Evolutionary conservation across 2,797 vertebrate genomes (phyloP).

Genomic region (Scomberomorus guttatus): DNA sequence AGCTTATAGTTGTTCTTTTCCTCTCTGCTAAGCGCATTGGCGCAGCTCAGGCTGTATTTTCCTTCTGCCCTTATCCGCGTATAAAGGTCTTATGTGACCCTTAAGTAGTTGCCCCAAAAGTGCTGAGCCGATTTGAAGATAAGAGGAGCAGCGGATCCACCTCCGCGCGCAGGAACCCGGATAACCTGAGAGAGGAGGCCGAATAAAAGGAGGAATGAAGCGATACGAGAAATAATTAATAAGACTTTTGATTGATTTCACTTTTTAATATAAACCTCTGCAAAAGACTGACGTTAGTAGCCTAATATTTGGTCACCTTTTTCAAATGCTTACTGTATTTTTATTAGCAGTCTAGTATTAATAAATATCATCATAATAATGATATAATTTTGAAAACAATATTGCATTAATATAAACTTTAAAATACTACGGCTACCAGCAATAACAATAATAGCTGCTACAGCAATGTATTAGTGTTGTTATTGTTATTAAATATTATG

Average conservation of each 20-base stretch:
- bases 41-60: constrained; percentile 76
- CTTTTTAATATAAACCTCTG: constrained; percentile 2
- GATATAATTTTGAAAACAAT: neutral
- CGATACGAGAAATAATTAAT: constrained; percentile 18
- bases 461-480: no score
- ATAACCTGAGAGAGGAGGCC: constrained; percentile 40
- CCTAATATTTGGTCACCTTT: neutral
- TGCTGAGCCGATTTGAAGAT: constrained; percentile 82
- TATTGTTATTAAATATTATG: neutral
- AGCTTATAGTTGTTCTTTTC: constrained; percentile 82
- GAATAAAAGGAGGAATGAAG: constrained; percentile 1
- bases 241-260: constrained; percentile 14
- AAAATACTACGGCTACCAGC: neutral
- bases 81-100: constrained; percentile 80
- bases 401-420: neutral
- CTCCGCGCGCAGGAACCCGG: constrained; percentile 25
- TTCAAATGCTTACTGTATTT: neutral
- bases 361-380: neutral
- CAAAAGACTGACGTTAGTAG: neutral
- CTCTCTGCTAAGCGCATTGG: constrained; percentile 85
- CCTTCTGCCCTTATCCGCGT: constrained; percentile 82
- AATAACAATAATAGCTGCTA: neutral
- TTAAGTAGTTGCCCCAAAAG: constrained; percentile 80
- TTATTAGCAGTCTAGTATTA: neutral
- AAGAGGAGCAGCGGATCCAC: constrained; percentile 70